phyloP scores from a whole-genome alignment of 2,113 vertebrate genomes.

The Chloroceryle aenea region DNA sequence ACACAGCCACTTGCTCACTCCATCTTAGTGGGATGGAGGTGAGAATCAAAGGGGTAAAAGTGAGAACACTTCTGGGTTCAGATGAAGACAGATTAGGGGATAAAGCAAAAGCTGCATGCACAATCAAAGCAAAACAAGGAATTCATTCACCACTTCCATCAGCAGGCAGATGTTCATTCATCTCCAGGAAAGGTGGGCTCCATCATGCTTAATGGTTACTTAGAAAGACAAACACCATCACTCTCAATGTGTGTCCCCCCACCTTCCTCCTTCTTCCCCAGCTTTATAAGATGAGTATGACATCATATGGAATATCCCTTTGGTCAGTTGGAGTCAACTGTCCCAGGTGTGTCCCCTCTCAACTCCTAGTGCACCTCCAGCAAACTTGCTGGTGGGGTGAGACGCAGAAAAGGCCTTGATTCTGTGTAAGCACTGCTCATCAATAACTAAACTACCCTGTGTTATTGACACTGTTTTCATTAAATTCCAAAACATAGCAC shows the following conservation, averaged over 20 bases:
- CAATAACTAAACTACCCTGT: neutral
- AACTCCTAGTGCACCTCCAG: neutral
- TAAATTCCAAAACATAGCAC: neutral
- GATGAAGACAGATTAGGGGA: neutral
- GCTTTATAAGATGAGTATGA: neutral
- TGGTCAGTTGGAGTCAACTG: neutral
- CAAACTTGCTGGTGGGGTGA: neutral
- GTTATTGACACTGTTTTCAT: neutral
- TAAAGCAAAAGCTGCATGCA: rapidly evolving
- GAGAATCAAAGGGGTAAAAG: neutral
- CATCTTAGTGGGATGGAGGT: neutral
- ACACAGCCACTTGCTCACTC: neutral
- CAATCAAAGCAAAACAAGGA: neutral
- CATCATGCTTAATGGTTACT: rapidly evolving
- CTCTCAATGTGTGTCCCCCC: neutral
- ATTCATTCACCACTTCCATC: neutral
- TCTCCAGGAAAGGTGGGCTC: neutral
- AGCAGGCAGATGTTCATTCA: neutral
- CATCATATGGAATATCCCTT: rapidly evolving
- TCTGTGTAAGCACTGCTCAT: neutral
- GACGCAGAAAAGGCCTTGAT: neutral
- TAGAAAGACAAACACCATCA: neutral
- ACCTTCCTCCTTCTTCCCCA: neutral
- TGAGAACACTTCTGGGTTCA: neutral
- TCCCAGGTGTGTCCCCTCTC: neutral